These are phyloP conservation scores for Colossoma macropomum DNA, from an alignment of 2,113 vertebrate genomes.

Conservation along the genomic window DNA sequence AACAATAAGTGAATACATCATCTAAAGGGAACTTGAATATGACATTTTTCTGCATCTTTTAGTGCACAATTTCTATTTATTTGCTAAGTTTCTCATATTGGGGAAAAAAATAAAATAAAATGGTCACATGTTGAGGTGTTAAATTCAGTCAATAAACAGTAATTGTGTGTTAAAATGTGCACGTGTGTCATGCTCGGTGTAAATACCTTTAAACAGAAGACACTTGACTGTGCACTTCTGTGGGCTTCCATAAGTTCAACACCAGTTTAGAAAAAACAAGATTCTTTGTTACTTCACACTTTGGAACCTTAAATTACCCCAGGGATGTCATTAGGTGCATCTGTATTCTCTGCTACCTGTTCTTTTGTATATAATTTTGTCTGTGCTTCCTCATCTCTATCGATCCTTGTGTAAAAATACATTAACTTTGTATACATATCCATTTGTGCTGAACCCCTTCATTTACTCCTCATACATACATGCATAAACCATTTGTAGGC, in stretches of 20 bases:
- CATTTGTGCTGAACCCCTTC: not conserved
- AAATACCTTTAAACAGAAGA: not conserved
- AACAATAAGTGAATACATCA: too few species aligned
- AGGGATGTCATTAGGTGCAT: not conserved
- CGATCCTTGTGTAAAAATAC: not conserved
- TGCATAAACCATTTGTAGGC: not conserved
- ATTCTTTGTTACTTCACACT: not conserved
- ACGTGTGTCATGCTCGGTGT: not conserved
- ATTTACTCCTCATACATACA: slow-evolving; percentile 5
- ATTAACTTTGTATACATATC: slow-evolving; percentile 1
- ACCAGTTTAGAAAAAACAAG: not conserved
- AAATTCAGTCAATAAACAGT: too few species aligned
- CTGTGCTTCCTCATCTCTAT: not conserved
- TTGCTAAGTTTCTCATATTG: too few species aligned
- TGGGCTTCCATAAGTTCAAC: not conserved
- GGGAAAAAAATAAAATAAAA: too few species aligned
- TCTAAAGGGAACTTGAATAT: too few species aligned
- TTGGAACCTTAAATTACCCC: not conserved
- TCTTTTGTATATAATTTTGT: not conserved
- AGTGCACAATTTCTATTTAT: too few species aligned
- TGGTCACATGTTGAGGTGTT: too few species aligned
- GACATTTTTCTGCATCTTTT: too few species aligned
- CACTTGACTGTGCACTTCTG: not conserved
- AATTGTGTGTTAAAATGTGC: too few species aligned
- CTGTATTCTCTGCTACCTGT: not conserved